These are phyloP conservation scores for Dallia pectoralis DNA, from an alignment of 2,797 vertebrate genomes.

Conservation along the genomic window DNA sequence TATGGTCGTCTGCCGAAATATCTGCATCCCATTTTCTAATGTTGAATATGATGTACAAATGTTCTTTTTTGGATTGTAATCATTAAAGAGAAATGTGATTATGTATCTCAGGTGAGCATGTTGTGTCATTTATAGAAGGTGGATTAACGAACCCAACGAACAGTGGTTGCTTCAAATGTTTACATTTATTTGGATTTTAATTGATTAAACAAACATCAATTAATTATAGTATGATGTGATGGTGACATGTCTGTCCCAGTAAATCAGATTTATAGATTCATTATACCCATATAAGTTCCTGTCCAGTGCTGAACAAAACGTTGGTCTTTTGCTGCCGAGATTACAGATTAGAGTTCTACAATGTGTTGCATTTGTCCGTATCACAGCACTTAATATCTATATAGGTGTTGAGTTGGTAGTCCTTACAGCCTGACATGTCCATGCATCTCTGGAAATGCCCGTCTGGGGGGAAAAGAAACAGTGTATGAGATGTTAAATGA, in stretches of 20 bases:
- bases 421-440: conserved; percentile 56
- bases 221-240: too few species aligned
- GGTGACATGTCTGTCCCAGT: not conserved
- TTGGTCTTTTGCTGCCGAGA: too few species aligned
- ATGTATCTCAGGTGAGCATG: conserved; percentile 53
- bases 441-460: conserved; percentile 74
- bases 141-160: not conserved
- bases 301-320: too few species aligned
- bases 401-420: conserved; percentile 63
- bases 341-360: conserved; percentile 15
- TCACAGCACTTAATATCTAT: conserved; percentile 66
- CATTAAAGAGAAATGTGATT: conserved; percentile 87
- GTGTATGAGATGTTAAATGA: not conserved
- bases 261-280: too few species aligned
- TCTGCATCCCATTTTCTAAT: conserved; percentile 94
- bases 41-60: conserved; percentile 97
- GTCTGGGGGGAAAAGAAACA: conserved; percentile 24
- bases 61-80: conserved; percentile 86
- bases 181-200: too few species aligned
- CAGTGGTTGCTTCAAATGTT: too few species aligned
- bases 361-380: conserved; percentile 68
- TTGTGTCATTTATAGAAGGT: conserved; percentile 41
- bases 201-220: too few species aligned
- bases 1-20: conserved; percentile 75
- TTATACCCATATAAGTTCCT: too few species aligned